These are phyloP conservation scores for Phaethornis superciliosus DNA, from an alignment of 2,113 vertebrate species.

Conservation along the genomic window DNA sequence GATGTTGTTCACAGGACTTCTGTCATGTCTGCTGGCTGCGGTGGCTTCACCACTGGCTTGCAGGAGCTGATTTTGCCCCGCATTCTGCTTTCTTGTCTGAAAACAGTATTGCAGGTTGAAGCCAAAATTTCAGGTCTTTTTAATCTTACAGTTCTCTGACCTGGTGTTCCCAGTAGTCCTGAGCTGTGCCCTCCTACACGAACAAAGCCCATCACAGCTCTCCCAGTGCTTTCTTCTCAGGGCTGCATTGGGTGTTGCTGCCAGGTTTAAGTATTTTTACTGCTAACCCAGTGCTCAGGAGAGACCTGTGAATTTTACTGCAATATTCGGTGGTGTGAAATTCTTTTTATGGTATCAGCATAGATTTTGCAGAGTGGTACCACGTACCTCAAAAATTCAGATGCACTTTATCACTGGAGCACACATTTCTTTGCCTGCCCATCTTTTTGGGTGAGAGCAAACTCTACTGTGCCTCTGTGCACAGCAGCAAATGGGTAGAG, in stretches of 20 bases:
- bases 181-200: not conserved
- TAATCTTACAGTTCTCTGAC: not conserved
- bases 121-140: not conserved
- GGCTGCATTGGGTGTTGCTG: too few relatives aligned
- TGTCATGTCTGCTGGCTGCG: not conserved
- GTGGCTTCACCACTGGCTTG: not conserved
- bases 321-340: not conserved
- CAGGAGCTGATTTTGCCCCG: not conserved
- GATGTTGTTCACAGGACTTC: not conserved
- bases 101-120: rapidly evolving
- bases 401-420: not conserved
- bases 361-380: not conserved
- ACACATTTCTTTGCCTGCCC: not conserved
- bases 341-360: not conserved
- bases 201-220: too few relatives aligned
- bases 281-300: not conserved
- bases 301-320: not conserved
- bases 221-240: not conserved
- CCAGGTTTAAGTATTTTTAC: not conserved
- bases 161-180: not conserved
- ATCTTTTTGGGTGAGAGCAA: not conserved
- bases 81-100: not conserved
- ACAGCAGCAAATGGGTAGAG: not conserved
- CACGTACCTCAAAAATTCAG: not conserved
- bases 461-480: not conserved